Conservation (phyloP, 1,140 invertebrate species). For the Bursaphelenchus mucronatus region DNA sequence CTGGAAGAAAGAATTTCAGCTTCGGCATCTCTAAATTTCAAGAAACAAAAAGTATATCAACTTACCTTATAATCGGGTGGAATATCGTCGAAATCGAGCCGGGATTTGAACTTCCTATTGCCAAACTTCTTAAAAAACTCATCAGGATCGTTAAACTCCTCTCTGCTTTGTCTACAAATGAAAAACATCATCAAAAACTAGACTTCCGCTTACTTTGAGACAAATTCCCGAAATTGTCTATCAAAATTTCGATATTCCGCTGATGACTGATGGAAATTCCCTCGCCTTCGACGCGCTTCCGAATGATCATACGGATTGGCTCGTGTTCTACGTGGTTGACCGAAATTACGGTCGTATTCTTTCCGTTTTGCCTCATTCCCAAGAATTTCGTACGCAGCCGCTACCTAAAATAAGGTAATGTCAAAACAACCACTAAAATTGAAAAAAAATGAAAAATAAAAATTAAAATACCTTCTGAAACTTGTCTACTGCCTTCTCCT, state of each 20-base stretch:
- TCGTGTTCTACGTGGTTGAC: slow-evolving; percentile 5
- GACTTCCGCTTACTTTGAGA: background rate
- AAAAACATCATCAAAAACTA: slow-evolving; percentile 10
- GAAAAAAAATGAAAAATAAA: slow-evolving; percentile 19
- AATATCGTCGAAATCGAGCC: slow-evolving; percentile 10
- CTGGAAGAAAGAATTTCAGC: too few species aligned
- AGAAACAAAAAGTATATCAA: too few species aligned
- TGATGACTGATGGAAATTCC: background rate
- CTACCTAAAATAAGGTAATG: slow-evolving; percentile 31
- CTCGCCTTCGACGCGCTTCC: background rate
- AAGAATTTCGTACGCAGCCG: slow-evolving; percentile 62
- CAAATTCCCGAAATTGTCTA: background rate
- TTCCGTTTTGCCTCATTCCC: slow-evolving; percentile 60
- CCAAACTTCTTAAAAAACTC: slow-evolving; percentile 23
- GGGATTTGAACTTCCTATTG: slow-evolving; percentile 5
- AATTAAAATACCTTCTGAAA: slow-evolving; percentile 40
- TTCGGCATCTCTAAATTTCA: too few species aligned
- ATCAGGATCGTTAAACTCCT: slow-evolving; percentile 15
- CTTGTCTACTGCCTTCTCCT: slow-evolving; percentile 41
- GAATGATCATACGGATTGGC: background rate
- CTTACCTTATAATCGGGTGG: background rate
- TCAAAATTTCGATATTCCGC: background rate
- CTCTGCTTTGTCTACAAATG: background rate
- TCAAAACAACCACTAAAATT: slow-evolving; percentile 6
- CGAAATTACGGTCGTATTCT: slow-evolving; percentile 56